These are phyloP conservation scores for Siderastrea siderea DNA, from an alignment of 92 coral and sea anemone species.

Conservation along the genomic window DNA sequence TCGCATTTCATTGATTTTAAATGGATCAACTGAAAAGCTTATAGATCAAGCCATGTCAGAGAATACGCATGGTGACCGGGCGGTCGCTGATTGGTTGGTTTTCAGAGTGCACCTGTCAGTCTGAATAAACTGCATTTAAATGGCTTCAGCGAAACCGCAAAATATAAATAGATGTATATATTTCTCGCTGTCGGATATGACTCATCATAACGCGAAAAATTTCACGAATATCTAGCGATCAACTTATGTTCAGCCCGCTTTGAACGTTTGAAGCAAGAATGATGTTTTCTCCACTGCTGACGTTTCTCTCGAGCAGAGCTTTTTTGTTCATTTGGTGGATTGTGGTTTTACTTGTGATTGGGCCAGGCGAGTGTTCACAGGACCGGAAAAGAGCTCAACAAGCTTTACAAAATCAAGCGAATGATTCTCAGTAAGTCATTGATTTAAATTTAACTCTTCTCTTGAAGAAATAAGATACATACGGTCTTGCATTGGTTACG, in stretches of 20 bases:
- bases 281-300: background rate
- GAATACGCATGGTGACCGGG: conserved; percentile 8
- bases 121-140: conserved; percentile 20
- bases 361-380: conserved; percentile 7
- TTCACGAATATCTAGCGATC: background rate
- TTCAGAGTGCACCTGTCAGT: conserved; percentile 23
- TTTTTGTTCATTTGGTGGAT: background rate
- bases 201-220: background rate
- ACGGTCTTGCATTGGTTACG: background rate
- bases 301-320: background rate
- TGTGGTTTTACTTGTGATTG: background rate
- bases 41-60: background rate
- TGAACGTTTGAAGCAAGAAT: background rate
- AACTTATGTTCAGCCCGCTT: background rate
- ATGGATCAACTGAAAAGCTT: background rate
- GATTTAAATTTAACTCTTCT: background rate
- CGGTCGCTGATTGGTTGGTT: conserved; percentile 23
- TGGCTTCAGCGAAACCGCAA: conserved; percentile 6
- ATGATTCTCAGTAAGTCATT: conserved; percentile 71
- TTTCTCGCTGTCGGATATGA: background rate
- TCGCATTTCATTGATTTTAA: background rate
- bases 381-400: conserved; percentile 25
- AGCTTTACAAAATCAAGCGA: conserved; percentile 47
- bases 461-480: background rate
- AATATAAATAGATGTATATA: background rate